Base-by-base conservation (phyloP, 1,140 invertebrate species). In the Anastrepha ludens region DNA sequence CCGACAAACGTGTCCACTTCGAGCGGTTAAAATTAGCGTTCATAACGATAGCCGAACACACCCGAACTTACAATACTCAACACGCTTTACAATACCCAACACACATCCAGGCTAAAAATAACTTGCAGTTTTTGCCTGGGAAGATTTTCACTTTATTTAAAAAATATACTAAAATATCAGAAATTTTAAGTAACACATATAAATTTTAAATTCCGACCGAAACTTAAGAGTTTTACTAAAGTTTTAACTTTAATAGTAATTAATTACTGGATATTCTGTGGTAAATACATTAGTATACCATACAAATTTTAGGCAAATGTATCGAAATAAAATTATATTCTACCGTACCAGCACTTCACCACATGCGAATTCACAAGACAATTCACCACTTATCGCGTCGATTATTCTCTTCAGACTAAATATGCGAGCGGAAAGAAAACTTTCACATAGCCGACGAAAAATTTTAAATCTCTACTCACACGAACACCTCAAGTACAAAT, bases 391-490 rank as follows among this genome's bases (percentile, higher is more conserved):
- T 88, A 78, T 87, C 88, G 86, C 60, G 88, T 88, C 88, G 88
- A 87, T 87, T 44, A 87, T 88, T 88, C 88, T 88, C 88, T 88
- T 88, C 62, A 87, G 86, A 88, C 88, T 88, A 47, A 88, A 88
- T 74, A 55, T 81, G n/a, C 50, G 65, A 65, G n/a, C 17, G 47
- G 62, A 74, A 65, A 59, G 50, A 59, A 85, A 59, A 74, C 41
- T 39, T 88, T 86, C 20, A n/a, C 50, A 55, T 55, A 55, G 50
- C 6, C 15, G 15, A 47, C 13, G 67, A 47, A 74, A 74, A 67
- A 41, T 2, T 29, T 3, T 15, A 41, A 3, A 67, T 29, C 55
- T 39, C 39, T 13, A 41, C 65, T 39, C 20, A 29, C 65, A 6
- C 64, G 29, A 67, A 8, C 29, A n/a, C 17, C 60, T 62, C 20